Evolutionary conservation across 2,888 invertebrate genomes (phyloP).

Genomic region (Cephus nigrinus): DNA sequence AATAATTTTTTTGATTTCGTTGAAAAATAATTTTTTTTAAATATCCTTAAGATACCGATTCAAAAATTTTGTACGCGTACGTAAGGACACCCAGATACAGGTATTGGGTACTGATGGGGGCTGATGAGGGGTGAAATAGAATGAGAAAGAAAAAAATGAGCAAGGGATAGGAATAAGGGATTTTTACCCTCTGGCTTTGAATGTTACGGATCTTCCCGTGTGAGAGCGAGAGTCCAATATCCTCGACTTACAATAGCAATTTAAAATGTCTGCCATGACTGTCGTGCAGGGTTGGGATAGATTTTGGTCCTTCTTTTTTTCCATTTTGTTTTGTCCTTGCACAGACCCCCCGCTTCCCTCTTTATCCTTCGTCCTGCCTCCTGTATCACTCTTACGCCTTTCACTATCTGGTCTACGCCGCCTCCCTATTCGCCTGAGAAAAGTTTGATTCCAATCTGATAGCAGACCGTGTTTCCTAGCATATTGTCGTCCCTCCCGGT

Average conservation of each 20-base stretch:
- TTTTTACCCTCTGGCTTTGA: background rate
- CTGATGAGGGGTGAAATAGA: background rate
- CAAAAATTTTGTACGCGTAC: background rate
- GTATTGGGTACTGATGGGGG: background rate
- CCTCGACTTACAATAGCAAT: constrained; percentile 21
- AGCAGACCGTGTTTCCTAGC: constrained; percentile 15
- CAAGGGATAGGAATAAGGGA: background rate
- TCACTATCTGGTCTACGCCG: background rate
- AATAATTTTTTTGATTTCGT: too few relatives aligned
- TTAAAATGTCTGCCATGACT: constrained; percentile 20
- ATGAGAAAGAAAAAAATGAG: background rate
- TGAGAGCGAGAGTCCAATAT: constrained; percentile 16
- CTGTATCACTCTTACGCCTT: background rate
- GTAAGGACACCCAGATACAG: background rate
- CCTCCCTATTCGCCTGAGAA: constrained; percentile 7
- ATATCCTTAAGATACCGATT: background rate
- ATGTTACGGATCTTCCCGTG: background rate
- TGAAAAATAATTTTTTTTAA: background rate
- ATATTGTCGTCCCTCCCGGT: constrained; percentile 16
- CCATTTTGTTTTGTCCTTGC: background rate
- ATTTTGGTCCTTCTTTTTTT: background rate
- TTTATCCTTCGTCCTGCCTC: background rate
- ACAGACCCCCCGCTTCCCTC: background rate
- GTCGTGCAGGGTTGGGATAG: constrained; percentile 11
- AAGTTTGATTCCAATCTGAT: constrained; percentile 21